These are phyloP conservation scores for Eulemur albifrons DNA, from an alignment of 2,797 vertebrate genomes.

Conservation along the genomic window DNA sequence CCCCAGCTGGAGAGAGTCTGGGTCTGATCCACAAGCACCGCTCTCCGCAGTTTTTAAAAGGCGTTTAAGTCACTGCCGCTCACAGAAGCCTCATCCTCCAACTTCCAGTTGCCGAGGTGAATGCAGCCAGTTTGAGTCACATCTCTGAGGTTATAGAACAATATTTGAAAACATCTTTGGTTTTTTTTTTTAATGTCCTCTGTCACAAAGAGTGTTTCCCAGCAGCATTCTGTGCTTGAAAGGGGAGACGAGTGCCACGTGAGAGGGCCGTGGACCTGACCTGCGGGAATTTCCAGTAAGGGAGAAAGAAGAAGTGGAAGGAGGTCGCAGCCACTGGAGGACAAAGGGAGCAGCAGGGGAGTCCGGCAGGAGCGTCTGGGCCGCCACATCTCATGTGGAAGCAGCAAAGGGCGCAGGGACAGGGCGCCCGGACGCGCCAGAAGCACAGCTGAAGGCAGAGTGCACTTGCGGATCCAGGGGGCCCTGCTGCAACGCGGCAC, in stretches of 20 bases:
- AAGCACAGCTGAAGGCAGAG: background rate
- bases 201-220: background rate
- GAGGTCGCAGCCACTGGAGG: background rate
- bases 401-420: background rate
- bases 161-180: background rate
- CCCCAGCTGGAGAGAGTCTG: background rate
- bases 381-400: background rate
- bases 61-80: background rate
- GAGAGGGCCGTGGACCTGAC: background rate
- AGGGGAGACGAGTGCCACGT: background rate
- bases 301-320: background rate
- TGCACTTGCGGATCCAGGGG: too few species aligned
- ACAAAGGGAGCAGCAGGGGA: background rate
- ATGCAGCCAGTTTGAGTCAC: background rate
- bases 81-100: background rate
- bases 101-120: background rate
- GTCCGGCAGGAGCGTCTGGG: background rate
- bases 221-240: background rate
- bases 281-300: background rate
- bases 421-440: rapidly evolving
- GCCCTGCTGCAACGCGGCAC: rapidly evolving
- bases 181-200: background rate
- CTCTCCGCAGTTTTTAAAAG: background rate
- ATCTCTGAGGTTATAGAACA: background rate
- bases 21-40: background rate